A percentile compares a stretch with the other conserved stretches of the same genome.
Evolutionary conservation across 2,888 invertebrate species (phyloP).

Genomic region (Baccha elongata): DNA sequence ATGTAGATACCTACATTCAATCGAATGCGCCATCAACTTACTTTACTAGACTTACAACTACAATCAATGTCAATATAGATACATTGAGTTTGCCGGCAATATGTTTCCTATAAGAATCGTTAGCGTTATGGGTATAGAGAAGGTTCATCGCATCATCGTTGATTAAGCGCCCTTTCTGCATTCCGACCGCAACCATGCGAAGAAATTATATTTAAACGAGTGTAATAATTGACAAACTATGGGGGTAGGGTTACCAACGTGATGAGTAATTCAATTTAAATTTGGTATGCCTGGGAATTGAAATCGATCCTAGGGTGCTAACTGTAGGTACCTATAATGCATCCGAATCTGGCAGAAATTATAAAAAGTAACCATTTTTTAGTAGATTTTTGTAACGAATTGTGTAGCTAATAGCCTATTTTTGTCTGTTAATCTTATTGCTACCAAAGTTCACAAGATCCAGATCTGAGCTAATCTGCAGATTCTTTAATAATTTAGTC

Average conservation of each 20-base stretch:
- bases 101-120: not conserved
- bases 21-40: constrained; percentile 21
- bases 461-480: too few species aligned
- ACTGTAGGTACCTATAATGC: too few species aligned
- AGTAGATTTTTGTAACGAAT: too few species aligned
- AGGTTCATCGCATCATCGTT: constrained; percentile 46
- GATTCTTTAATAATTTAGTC: too few species aligned
- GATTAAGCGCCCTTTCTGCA: constrained; percentile 63
- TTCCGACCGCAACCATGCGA: constrained; percentile 49
- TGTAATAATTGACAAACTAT: constrained; percentile 38
- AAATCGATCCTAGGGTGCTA: too few species aligned
- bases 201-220: constrained; percentile 48
- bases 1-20: constrained; percentile 1
- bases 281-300: not conserved
- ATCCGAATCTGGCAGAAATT: too few species aligned
- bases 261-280: not conserved
- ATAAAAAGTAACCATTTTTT: too few species aligned
- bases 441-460: too few species aligned
- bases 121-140: constrained; percentile 13
- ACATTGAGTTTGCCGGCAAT: constrained; percentile 33
- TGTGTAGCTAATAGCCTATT: too few species aligned
- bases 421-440: too few species aligned
- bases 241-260: constrained; percentile 21
- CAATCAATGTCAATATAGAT: constrained; percentile 53
- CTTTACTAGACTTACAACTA: constrained; percentile 19